A percentile compares a stretch with the other conserved stretches of the same genome.
phyloP scores from a whole-genome alignment of 2,113 vertebrate species.

The Leptocoma aspasia region DNA sequence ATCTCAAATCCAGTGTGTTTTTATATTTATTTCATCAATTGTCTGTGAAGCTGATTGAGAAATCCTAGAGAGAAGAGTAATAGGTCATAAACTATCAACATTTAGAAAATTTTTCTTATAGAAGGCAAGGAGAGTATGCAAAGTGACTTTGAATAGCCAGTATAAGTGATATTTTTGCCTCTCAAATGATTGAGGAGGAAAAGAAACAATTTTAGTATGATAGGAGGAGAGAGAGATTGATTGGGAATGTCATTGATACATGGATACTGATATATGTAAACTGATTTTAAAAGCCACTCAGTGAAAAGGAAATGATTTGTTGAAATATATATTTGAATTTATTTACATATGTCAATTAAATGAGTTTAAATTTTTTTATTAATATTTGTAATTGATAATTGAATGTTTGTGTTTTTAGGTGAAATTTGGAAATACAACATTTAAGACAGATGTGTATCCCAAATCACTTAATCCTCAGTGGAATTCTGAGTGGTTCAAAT shows the following conservation, averaged over 20 bases:
- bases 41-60: not conserved
- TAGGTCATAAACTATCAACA: not conserved
- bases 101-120: not conserved
- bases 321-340: not conserved
- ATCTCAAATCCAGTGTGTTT: not conserved
- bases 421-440: conserved; percentile 97
- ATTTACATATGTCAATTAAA: not conserved
- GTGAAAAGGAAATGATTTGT: not conserved
- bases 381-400: not conserved
- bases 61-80: not conserved
- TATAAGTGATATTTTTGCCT: not conserved
- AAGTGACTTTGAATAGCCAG: not conserved
- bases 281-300: not conserved
- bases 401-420: conserved; percentile 77
- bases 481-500: conserved; percentile 99
- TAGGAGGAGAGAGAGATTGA: not conserved
- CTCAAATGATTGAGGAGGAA: not conserved
- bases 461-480: conserved; percentile 98
- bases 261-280: not conserved
- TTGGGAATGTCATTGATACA: not conserved
- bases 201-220: not conserved
- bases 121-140: not conserved
- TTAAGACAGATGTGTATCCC: conserved; percentile 95
- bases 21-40: not conserved
- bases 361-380: not conserved